A percentile compares a stretch with the other conserved stretches of the same genome.
phyloP scores from a whole-genome alignment of 2,888 invertebrate species.

The Hemaris fuciformis region DNA sequence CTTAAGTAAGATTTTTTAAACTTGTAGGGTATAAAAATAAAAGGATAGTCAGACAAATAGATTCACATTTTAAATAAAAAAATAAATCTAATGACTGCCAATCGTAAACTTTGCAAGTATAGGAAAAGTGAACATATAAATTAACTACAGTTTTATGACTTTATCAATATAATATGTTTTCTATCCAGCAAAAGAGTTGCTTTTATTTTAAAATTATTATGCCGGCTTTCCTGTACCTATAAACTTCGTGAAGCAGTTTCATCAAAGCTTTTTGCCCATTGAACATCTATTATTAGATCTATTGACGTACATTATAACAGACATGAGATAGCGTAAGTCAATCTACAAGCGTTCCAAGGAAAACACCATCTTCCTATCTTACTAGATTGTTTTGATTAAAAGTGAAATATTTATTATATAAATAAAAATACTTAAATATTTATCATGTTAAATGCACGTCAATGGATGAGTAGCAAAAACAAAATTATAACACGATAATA shows the following conservation, averaged over 20 bases:
- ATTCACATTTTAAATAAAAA: too few species aligned
- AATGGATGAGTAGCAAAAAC: background rate
- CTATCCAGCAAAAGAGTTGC: background rate
- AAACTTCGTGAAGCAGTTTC: conserved; percentile 16
- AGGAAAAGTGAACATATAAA: too few species aligned
- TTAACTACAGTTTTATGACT: too few species aligned
- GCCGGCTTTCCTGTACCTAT: background rate
- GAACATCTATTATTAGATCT: conserved; percentile 33
- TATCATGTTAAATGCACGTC: background rate
- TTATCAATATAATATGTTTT: background rate
- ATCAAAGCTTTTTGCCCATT: conserved; percentile 24
- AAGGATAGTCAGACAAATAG: too few species aligned
- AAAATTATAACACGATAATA: too few species aligned
- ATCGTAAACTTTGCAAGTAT: too few species aligned
- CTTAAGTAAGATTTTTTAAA: conserved; percentile 36
- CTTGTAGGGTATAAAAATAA: too few species aligned
- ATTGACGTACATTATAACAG: conserved; percentile 36
- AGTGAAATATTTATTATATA: background rate
- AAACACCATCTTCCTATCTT: conserved; percentile 32
- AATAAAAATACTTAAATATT: background rate
- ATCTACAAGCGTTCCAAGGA: conserved; percentile 37
- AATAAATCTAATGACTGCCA: too few species aligned
- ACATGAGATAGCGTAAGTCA: conserved; percentile 32
- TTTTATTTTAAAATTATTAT: background rate
- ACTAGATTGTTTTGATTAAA: conserved; percentile 26